Evolutionary conservation across 2,888 invertebrate genomes (phyloP), one percentile per base, ranked within the genome.

Genomic region (Luperina nickerlii): DNA sequence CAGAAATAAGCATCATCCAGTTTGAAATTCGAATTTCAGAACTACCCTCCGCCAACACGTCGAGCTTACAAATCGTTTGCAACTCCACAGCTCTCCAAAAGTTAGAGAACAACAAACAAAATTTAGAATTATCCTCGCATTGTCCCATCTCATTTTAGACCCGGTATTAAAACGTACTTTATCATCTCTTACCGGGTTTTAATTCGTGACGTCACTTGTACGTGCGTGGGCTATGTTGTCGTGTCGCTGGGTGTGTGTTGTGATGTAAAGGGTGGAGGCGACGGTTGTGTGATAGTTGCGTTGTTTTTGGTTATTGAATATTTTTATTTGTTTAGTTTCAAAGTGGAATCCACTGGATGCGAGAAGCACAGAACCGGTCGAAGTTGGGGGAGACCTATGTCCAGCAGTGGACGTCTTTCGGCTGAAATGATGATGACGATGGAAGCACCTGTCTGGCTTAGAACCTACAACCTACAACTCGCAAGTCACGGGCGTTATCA

Each of bases 121-220:
- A 69, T 84, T 85, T 82, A 74, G 81, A 75, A 75, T 74, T 51
- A 79, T 68, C 68, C 74, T 51, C 72, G 70, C 74, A 54, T 67
- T 62, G 76, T 80, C 79, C 83, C 80, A 45, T 80, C 85, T 76
- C 76, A 74, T 76, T 79, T 82, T 77, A 70, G 80, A 74, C 77
- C 85, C 70, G 82, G 77, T 83, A 84, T 89, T 89, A 89, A 89
- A 89, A 87, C 69, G 81, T 82, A 79, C 80, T 89, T 89, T 82
- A 84, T 84, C 85, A 87, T 85, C 74, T 80, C 77, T 79, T 81
- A 63, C 74, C 45, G 81, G 76, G 80, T 83, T 89, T 89, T 84
- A 84, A 87, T 88, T 85, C 69, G 85, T 81, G 83, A 82, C 85
- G 87, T 81, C 87, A 85, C 71, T 79, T 73, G 81, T 78, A 80